Percentiles rank a stretch among this genome's conserved stretches.
phyloP scores from a whole-genome alignment of 2,888 invertebrate genomes.

The Dusona sp. region DNA sequence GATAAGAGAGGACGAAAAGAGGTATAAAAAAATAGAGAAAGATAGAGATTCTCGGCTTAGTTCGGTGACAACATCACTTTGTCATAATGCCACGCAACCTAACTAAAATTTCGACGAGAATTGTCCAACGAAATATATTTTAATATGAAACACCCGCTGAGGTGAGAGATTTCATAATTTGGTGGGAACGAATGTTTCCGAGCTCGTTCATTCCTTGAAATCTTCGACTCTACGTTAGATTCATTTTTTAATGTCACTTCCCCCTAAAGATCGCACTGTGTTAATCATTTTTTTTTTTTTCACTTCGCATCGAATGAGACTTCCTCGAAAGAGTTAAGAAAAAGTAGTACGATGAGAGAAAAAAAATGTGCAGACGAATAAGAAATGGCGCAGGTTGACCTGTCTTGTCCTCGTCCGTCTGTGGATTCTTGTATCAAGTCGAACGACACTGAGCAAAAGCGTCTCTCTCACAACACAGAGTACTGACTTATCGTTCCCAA shows the following conservation, averaged over 20 bases:
- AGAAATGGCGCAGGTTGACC: constrained; percentile 37
- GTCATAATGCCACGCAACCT: constrained; percentile 75
- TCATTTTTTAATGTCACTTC: constrained; percentile 8
- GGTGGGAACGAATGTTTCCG: background rate
- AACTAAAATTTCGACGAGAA: constrained; percentile 58
- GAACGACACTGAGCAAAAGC: constrained; percentile 40
- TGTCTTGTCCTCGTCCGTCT: constrained; percentile 46
- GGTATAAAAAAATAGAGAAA: constrained; percentile 34
- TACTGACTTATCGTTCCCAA: constrained; percentile 71
- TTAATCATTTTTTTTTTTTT: constrained; percentile 4
- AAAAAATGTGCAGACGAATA: constrained; percentile 17
- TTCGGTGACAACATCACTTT: constrained; percentile 76
- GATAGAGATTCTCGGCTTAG: constrained; percentile 69
- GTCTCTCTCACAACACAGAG: constrained; percentile 37
- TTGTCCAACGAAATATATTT: constrained; percentile 73
- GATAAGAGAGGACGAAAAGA: background rate
- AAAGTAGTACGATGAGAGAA: background rate
- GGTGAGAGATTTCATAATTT: constrained; percentile 54
- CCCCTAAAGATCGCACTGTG: background rate
- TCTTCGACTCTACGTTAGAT: background rate
- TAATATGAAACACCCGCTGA: constrained; percentile 75
- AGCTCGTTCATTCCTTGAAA: background rate
- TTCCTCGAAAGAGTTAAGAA: constrained; percentile 1
- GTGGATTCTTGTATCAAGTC: constrained; percentile 29
- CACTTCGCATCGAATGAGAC: background rate